Conservation (phyloP, 1,140 invertebrate species). For the Gryon sp. region DNA sequence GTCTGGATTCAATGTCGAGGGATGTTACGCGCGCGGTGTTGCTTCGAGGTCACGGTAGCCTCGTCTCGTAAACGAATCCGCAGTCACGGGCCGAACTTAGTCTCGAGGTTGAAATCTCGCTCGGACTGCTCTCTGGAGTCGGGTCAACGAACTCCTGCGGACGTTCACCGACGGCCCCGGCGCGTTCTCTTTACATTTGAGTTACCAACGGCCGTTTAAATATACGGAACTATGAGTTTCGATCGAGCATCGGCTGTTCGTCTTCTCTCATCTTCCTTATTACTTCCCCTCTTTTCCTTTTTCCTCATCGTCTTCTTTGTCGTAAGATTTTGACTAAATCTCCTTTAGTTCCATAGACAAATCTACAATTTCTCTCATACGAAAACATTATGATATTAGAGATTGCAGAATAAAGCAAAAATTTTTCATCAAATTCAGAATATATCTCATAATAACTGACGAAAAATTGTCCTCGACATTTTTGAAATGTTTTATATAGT, state of each 20-base stretch:
- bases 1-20: slow-evolving; percentile 56
- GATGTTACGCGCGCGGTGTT: slow-evolving; percentile 36
- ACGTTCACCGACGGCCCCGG: slow-evolving; percentile 76
- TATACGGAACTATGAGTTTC: slow-evolving; percentile 60
- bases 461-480: no score
- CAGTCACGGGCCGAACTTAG: slow-evolving; percentile 50
- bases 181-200: slow-evolving; percentile 66
- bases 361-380: no score
- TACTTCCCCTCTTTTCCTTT: slow-evolving; percentile 2
- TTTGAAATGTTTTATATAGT: no score
- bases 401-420: no score
- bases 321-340: slow-evolving; percentile 1
- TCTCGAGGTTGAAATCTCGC: slow-evolving; percentile 66
- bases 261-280: slow-evolving; percentile 28
- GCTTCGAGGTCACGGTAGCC: slow-evolving; percentile 58
- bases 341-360: no score
- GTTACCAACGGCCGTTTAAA: slow-evolving; percentile 59
- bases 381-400: no score
- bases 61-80: slow-evolving; percentile 27
- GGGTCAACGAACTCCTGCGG: slow-evolving; percentile 76
- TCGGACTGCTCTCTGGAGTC: slow-evolving; percentile 54
- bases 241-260: slow-evolving; percentile 51
- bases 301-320: neutral
- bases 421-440: no score
- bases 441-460: no score